A percentile compares a stretch with the other conserved stretches of the same genome.
phyloP scores from a whole-genome alignment of 2,113 vertebrate genomes.

The Syngnathus typhle region DNA sequence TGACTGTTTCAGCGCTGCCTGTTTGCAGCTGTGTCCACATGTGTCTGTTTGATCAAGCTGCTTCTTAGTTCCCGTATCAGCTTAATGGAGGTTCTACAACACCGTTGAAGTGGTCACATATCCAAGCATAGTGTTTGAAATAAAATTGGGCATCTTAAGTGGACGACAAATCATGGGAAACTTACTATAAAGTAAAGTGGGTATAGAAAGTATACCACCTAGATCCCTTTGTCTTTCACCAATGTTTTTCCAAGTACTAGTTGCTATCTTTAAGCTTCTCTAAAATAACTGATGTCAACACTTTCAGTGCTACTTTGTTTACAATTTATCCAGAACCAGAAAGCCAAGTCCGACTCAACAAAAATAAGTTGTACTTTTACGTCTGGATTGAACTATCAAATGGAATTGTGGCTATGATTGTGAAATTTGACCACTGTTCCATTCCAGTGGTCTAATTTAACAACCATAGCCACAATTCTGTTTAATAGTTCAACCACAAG shows the following conservation, averaged over 20 bases:
- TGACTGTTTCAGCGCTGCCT: neutral
- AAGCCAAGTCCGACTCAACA: neutral
- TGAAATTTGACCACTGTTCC: neutral
- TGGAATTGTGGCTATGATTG: neutral
- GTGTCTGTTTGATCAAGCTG: neutral
- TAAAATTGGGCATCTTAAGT: neutral
- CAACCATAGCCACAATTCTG: neutral
- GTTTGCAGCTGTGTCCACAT: neutral
- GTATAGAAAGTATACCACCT: neutral
- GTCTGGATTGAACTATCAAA: neutral
- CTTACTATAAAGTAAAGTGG: neutral
- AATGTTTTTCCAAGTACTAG: neutral
- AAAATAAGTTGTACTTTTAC: neutral
- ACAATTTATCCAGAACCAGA: neutral
- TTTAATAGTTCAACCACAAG: neutral
- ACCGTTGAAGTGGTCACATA: neutral
- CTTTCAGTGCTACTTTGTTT: too few species aligned
- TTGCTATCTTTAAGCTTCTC: neutral
- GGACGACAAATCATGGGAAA: neutral
- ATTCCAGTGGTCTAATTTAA: neutral
- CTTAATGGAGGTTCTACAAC: neutral
- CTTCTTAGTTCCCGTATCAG: neutral
- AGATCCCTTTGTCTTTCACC: neutral
- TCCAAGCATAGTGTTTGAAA: neutral
- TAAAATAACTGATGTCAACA: neutral